These are phyloP conservation scores for Chromis chromis DNA, from an alignment of 2,797 vertebrate species.

Conservation along the genomic window DNA sequence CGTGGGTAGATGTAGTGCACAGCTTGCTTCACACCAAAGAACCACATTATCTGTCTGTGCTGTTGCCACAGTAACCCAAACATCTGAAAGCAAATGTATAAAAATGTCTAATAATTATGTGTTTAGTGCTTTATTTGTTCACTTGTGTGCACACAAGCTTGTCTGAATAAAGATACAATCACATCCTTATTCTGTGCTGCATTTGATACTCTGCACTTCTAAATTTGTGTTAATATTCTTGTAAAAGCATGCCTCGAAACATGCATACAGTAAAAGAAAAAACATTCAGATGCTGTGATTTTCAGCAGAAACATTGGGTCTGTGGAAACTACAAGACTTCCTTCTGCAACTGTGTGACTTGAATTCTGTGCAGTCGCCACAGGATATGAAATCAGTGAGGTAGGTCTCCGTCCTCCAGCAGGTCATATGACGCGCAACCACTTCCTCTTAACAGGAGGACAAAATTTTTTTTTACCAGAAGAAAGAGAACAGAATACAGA, in stretches of 20 bases:
- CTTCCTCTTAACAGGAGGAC: slow-evolving; percentile 67
- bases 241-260: slow-evolving; percentile 1
- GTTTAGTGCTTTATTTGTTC: slow-evolving; percentile 2
- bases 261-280: neutral
- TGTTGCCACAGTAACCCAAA: slow-evolving; percentile 14
- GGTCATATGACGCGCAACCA: slow-evolving; percentile 71
- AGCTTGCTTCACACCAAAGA: slow-evolving; percentile 31
- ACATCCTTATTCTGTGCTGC: slow-evolving; percentile 26
- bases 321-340: slow-evolving; percentile 71
- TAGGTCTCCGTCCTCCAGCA: slow-evolving; percentile 56
- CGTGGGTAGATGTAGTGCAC: slow-evolving; percentile 20
- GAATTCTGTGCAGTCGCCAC: slow-evolving; percentile 63
- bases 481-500: slow-evolving; percentile 14
- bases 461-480: slow-evolving; percentile 31
- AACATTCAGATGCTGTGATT: neutral
- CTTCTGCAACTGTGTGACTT: slow-evolving; percentile 55
- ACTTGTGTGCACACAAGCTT: slow-evolving; percentile 34
- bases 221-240: slow-evolving; percentile 6
- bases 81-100: neutral
- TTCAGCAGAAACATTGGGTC: slow-evolving; percentile 30
- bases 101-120: slow-evolving; percentile 8
- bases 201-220: slow-evolving; percentile 20
- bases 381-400: slow-evolving; percentile 72
- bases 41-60: slow-evolving; percentile 22
- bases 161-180: slow-evolving; percentile 66